Conservation (phyloP, 1,140 invertebrate species). For the Battus philenor region DNA sequence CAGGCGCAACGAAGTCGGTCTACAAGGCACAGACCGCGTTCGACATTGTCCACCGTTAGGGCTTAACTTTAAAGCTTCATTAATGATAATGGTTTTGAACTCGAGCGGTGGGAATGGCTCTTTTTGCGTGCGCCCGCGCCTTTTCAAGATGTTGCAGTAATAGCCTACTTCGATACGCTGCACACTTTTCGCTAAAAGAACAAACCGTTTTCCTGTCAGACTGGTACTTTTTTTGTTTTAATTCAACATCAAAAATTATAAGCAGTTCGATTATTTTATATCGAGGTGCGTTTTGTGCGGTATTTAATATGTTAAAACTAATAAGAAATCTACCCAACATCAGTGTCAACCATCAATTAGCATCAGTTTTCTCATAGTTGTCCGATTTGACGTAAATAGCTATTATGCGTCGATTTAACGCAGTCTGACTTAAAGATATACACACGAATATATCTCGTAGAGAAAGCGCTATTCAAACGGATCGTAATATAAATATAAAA, state of each 20-base stretch:
- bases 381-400: constrained; percentile 20
- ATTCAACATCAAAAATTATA: too few species aligned
- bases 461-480: constrained; percentile 60
- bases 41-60: constrained; percentile 56
- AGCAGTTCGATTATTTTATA: too few species aligned
- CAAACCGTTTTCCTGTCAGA: too few species aligned
- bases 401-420: constrained; percentile 15
- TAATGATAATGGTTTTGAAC: constrained; percentile 58
- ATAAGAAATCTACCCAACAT: constrained; percentile 13
- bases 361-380: constrained; percentile 14
- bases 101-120: constrained; percentile 38
- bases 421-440: not conserved
- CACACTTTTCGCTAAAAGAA: not conserved
- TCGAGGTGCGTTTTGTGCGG: not conserved
- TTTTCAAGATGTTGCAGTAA: constrained; percentile 31
- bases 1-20: constrained; percentile 6
- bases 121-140: constrained; percentile 39
- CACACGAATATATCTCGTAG: constrained; percentile 27
- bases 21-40: constrained; percentile 46
- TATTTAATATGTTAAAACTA: not conserved
- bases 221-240: too few species aligned
- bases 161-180: constrained; percentile 30
- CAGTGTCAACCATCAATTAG: constrained; percentile 19
- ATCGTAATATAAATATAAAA: constrained; percentile 30
- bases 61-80: constrained; percentile 52